These are phyloP conservation scores for Anoncus sp. DNA, from an alignment of 2,888 invertebrate genomes.

Conservation along the genomic window DNA sequence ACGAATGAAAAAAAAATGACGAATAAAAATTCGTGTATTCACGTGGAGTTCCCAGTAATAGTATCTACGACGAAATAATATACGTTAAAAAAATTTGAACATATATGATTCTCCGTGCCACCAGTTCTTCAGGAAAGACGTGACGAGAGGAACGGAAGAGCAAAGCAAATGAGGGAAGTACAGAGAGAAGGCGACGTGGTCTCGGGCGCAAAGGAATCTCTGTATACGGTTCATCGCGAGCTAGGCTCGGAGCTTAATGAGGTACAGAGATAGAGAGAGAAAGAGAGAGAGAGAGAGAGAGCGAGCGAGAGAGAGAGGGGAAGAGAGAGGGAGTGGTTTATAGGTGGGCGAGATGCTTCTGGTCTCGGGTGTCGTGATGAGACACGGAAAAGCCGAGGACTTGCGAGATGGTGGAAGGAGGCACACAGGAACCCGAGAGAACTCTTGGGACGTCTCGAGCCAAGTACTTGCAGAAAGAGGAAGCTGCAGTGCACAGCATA, in stretches of 20 bases:
- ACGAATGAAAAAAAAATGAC: too few relatives aligned
- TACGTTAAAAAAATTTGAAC: conserved; percentile 11
- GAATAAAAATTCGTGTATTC: not conserved
- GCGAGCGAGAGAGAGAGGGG: conserved; percentile 25
- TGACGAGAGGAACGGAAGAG: conserved; percentile 39
- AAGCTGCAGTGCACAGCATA: conserved; percentile 39
- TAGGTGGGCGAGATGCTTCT: conserved; percentile 37
- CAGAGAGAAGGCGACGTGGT: conserved; percentile 48
- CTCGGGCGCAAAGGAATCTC: conserved; percentile 44
- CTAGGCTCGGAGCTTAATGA: conserved; percentile 54
- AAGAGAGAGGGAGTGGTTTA: conserved; percentile 19
- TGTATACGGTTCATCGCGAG: conserved; percentile 36
- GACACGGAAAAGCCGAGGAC: conserved; percentile 60
- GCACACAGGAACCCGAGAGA: conserved; percentile 49
- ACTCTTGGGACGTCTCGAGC: conserved; percentile 58
- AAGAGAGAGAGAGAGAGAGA: conserved; percentile 17
- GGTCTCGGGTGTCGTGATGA: conserved; percentile 63
- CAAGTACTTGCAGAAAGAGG: conserved; percentile 61
- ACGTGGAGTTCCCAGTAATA: not conserved
- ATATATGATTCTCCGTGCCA: conserved; percentile 5
- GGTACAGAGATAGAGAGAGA: conserved; percentile 46
- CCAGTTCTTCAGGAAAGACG: conserved; percentile 12
- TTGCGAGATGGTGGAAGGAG: conserved; percentile 48
- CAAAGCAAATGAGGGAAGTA: conserved; percentile 44
- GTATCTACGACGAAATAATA: conserved; percentile 11